Evolutionary conservation across 2,797 vertebrate species (phyloP).

Genomic region (Gallinago solitaria): DNA sequence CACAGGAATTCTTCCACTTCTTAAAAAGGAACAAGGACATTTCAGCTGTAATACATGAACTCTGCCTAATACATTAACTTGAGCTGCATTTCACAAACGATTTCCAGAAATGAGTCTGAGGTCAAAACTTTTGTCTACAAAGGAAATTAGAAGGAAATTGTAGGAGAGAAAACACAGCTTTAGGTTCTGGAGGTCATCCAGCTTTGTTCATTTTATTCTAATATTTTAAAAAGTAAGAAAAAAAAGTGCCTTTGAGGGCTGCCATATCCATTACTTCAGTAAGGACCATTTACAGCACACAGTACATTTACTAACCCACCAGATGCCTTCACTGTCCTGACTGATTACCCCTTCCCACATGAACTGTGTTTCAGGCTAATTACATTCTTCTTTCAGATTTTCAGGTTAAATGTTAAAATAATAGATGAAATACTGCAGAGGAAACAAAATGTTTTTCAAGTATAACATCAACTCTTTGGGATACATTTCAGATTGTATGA

Average conservation of each 20-base stretch:
- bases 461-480: background rate
- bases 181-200: conserved; percentile 66
- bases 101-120: conserved; percentile 61
- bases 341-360: background rate
- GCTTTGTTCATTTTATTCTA: conserved; percentile 68
- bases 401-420: background rate
- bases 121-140: conserved; percentile 73
- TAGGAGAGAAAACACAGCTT: conserved; percentile 78
- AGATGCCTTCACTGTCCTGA: background rate
- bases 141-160: conserved; percentile 80
- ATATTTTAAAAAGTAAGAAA: conserved; percentile 12
- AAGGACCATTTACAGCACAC: background rate
- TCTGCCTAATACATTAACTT: conserved; percentile 6
- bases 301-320: background rate
- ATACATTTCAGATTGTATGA: background rate
- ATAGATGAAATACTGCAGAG: background rate
- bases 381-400: background rate
- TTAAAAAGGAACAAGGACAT: background rate
- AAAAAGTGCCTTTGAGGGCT: background rate
- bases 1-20: background rate
- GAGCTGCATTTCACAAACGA: conserved; percentile 4
- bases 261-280: background rate
- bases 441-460: background rate
- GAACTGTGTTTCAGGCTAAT: background rate
- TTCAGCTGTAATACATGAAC: background rate